Percentiles rank a stretch among this genome's conserved stretches.
Conservation (phyloP, 2,113 vertebrate species). For the Theristicus caerulescens region DNA sequence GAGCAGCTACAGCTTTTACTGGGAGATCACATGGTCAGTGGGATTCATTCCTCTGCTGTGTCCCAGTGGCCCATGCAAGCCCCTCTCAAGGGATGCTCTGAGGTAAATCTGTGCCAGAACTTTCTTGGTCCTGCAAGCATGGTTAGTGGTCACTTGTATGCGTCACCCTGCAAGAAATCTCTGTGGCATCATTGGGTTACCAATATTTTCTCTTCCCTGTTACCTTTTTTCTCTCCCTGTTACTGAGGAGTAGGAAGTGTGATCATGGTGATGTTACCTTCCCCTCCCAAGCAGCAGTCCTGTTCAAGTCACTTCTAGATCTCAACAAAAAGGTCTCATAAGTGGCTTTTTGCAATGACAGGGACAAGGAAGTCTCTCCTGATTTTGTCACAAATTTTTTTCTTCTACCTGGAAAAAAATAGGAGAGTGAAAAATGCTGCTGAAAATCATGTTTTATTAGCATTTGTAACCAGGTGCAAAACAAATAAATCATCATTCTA, state of each 20-base stretch:
- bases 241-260: neutral
- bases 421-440: neutral
- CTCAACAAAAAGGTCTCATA: neutral
- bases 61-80: rapidly evolving
- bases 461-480: neutral
- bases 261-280: neutral
- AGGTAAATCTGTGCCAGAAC: neutral
- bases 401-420: neutral
- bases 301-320: neutral
- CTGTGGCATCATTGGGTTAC: neutral
- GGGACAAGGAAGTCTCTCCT: neutral
- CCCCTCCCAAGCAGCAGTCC: neutral
- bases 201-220: neutral
- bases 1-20: neutral
- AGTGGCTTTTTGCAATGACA: neutral
- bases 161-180: neutral
- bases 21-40: neutral
- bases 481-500: neutral
- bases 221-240: neutral
- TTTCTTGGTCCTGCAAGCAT: neutral
- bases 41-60: neutral
- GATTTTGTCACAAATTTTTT: neutral
- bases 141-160: neutral
- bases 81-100: neutral
- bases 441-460: neutral